Percentiles rank a stretch among this genome's conserved stretches.
These are phyloP conservation scores for Lycaon pictus DNA, from an alignment of 2,113 vertebrate species.

Conservation along the genomic window DNA sequence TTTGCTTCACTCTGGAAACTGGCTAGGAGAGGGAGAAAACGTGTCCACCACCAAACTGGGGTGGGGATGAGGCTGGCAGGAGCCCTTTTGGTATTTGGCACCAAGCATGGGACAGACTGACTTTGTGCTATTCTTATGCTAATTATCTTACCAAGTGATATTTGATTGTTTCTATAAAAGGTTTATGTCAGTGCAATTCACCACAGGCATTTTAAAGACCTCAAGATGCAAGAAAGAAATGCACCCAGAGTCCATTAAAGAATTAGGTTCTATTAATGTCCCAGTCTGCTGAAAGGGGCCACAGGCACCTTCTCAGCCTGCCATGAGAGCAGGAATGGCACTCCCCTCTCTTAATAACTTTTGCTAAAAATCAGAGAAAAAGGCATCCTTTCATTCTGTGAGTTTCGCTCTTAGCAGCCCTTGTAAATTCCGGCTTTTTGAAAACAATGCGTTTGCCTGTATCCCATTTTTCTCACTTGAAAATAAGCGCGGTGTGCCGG, in stretches of 20 bases:
- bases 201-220: conserved; percentile 82
- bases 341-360: not conserved
- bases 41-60: not conserved
- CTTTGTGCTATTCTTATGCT: conserved; percentile 80
- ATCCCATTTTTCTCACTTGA: not conserved
- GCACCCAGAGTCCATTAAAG: conserved; percentile 80
- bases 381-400: not conserved
- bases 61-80: not conserved
- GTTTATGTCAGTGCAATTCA: conserved; percentile 77
- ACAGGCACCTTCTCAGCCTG: not conserved
- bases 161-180: conserved; percentile 83
- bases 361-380: not conserved
- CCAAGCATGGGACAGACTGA: conserved; percentile 67
- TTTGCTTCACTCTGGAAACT: not conserved
- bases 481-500: not conserved
- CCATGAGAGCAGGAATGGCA: fast-evolving
- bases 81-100: conserved; percentile 43
- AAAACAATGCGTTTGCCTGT: not conserved
- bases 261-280: conserved; percentile 71
- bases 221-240: conserved; percentile 74
- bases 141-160: conserved; percentile 84
- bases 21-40: not conserved
- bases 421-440: not conserved
- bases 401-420: not conserved
- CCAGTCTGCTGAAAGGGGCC: not conserved